phyloP scores from a whole-genome alignment of 35 echinoderm and acorn worm genomes.

The Anneissia japonica region DNA sequence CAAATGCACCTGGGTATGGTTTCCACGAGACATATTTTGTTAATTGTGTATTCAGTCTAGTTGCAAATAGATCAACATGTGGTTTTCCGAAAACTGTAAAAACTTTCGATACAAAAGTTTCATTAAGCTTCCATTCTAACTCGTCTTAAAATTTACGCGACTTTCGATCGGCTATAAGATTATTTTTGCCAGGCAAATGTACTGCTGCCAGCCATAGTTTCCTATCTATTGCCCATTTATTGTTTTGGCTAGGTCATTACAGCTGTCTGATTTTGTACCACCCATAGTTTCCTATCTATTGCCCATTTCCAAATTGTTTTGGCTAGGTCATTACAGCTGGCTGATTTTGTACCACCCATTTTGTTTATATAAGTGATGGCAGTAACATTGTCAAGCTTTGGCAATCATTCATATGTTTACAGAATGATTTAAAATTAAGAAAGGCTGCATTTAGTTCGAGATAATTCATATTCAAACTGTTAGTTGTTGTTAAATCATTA shows the following conservation, averaged over 20 bases:
- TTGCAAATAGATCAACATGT: constrained; percentile 51
- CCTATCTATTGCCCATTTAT: constrained; percentile 39
- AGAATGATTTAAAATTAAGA: constrained; percentile 30
- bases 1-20: constrained; percentile 16
- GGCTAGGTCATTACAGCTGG: neutral
- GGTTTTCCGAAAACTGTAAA: neutral
- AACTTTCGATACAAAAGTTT: constrained; percentile 7
- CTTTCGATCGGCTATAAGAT: constrained; percentile 48
- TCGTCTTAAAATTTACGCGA: constrained; percentile 47
- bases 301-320: constrained; percentile 27
- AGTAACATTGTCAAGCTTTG: neutral
- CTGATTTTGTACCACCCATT: constrained; percentile 17
- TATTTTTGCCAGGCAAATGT: constrained; percentile 38
- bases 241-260: constrained; percentile 11
- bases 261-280: constrained; percentile 13
- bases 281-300: constrained; percentile 39
- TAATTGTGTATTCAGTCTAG: constrained; percentile 15
- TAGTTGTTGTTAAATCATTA: neutral
- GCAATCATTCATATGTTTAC: neutral
- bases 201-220: constrained; percentile 54
- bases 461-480: constrained; percentile 39
- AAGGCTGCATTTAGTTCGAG: constrained; percentile 55
- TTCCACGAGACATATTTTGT: constrained; percentile 17
- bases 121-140: constrained; percentile 50
- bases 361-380: constrained; percentile 19